phyloP scores from a whole-genome alignment of 1,140 invertebrate species.

The Drosophila bifasciata region DNA sequence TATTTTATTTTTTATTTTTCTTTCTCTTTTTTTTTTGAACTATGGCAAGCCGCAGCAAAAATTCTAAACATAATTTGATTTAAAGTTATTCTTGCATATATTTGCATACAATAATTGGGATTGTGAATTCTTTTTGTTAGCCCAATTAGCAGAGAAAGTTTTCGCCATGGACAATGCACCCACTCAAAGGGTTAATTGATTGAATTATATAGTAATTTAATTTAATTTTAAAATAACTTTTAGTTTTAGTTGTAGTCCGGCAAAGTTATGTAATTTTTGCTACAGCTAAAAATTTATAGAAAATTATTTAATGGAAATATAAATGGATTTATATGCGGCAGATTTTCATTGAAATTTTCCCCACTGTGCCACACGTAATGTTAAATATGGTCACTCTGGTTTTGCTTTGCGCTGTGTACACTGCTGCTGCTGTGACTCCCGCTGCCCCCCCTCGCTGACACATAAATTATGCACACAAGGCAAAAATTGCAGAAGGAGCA shows the following conservation, averaged over 20 bases:
- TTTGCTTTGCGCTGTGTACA: background rate
- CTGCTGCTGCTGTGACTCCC: constrained; percentile 12
- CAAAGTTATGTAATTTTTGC: no score
- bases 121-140: background rate
- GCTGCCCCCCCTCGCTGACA: constrained; percentile 56
- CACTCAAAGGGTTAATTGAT: background rate
- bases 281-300: no score
- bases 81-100: background rate
- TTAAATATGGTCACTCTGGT: constrained; percentile 26
- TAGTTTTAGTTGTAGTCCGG: no score
- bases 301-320: no score
- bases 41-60: constrained; percentile 19
- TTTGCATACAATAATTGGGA: background rate
- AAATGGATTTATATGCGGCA: no score
- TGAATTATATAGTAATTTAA: background rate
- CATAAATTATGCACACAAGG: constrained; percentile 72
- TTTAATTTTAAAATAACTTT: background rate
- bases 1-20: background rate
- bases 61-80: constrained; percentile 2
- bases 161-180: no score
- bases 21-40: constrained; percentile 15
- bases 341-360: background rate
- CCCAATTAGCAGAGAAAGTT: background rate
- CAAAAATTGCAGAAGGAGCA: constrained; percentile 34
- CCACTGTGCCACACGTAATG: constrained; percentile 2